Evolutionary conservation across 2,888 invertebrate genomes (phyloP), one percentile per base, ranked within the genome.

Genomic region (Phortica okadai): DNA sequence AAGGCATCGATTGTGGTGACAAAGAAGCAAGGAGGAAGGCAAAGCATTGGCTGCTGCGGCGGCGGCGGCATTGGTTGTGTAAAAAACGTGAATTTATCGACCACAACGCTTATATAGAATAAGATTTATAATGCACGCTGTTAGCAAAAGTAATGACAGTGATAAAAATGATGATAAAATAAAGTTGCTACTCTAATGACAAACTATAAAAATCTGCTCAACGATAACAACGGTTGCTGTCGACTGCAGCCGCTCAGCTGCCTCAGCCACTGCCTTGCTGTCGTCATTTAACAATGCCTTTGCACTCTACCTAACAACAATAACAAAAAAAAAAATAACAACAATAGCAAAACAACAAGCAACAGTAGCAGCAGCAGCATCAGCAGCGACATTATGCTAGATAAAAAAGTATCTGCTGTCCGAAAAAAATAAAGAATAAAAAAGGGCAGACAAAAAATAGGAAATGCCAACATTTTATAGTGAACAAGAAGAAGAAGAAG

Each of bases 161-260:
- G 74, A 75, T 67, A 75, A 69, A 75, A 75, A 75, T 69, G 67
- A 69, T 44, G 74, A 69, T 67, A 67, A 75, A 75, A 69, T 75
- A 75, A 75, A 75, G 74, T 75, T 75, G 74, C 42, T 72, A 50
- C 70, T 69, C 67, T 75, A 75, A 75, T 75, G 69, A 75, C 74
- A 75, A 75, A 67, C 74, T 58, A 69, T 69, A 74, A 74, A 74
- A 74, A 64, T 58, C 74, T 58, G 54, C 67, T 67, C 45, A 69
- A 69, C 74, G 74, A 69, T 67, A 75, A 75, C 69, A 75, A 75
- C 69, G 69, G 69, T 69, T n/a, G 67, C 74, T 75, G 66, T 54
- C 74, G 64, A 69, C 54, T 74, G 74, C 59, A 58, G 59, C 33
- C 44, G 25, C 14, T 21, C 21, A 21, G 21, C 21, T 21, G 21